Base-by-base conservation (phyloP, 2,888 invertebrate genomes). In the Suillia variegata region DNA sequence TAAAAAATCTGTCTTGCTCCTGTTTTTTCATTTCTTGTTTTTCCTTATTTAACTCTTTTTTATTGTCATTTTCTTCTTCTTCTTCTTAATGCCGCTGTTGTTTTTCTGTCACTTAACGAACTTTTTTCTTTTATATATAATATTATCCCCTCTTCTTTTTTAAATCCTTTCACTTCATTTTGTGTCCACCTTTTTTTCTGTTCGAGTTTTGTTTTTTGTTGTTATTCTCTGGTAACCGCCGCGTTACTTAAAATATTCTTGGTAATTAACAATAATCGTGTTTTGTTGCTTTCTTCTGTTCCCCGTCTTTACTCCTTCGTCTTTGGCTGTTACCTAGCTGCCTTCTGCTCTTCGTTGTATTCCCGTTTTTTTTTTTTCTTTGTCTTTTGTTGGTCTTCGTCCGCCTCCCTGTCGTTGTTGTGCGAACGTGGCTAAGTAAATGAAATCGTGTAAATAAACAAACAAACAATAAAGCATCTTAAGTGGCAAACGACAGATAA, bases 401-500 rank as follows among this genome's bases (percentile, higher is more conserved):
- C 13, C 4, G 20, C 45, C 13, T 18, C 45, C 4, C 13, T 4
- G 38, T 45, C 45, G 18, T 18, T 20, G 45, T 13, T 5, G 4
- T 13, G 45, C 17, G 18, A 18, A 18, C 18, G 45, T 48, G 48
- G 24, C 31, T 22, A 50, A 50, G 50, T 50, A 50, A 50, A 50
- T 50, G 12, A 54, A 54, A 15, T 38, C 33, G 15, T 18, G 56
- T 22, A 56, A 3, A n/a, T n/a, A n/a, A n/a, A 51, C 10, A 24
- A 31, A n/a, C 24, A 45, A 56, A 47, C 34, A 17, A 53, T 47
- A 17, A 55, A 53, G 57, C 20, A 51, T 33, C 31, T 45, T 18
- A 45, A 34, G 59, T 54, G 54, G 48, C 56, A 61, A 59, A 50
- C 47, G 50, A 33, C 55, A 59, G 34, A 55, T 59, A 62, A 61